These are phyloP conservation scores for Conus canariensis DNA, from an alignment of 2,888 invertebrate species.

Conservation along the genomic window DNA sequence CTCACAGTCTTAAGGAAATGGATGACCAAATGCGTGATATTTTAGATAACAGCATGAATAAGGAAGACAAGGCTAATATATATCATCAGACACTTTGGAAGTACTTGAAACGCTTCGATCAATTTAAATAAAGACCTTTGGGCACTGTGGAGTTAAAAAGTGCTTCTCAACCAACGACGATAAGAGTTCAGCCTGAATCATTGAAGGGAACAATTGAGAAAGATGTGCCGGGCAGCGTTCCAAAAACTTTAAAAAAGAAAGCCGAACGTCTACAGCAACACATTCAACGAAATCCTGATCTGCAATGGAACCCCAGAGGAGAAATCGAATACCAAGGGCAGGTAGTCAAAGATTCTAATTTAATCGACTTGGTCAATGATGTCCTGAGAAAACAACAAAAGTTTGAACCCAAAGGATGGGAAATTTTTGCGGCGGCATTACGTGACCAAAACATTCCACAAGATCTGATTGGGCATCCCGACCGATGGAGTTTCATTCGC, in stretches of 20 bases:
- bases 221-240: not conserved
- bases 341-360: not conserved
- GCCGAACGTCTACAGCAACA: not conserved
- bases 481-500: not conserved
- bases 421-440: not conserved
- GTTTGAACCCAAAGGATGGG: constrained; percentile 1
- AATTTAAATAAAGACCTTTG: not conserved
- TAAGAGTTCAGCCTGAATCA: no score
- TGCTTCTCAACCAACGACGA: not conserved
- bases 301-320: not conserved
- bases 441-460: not conserved
- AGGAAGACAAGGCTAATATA: constrained; percentile 8
- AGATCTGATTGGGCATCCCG: not conserved
- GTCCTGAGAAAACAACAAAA: not conserved
- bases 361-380: not conserved
- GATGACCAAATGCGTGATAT: not conserved
- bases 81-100: constrained; percentile 7
- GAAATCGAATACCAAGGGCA: not conserved
- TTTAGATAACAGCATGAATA: not conserved
- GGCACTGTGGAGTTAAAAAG: not conserved
- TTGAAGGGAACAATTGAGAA: not conserved
- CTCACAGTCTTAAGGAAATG: not conserved
- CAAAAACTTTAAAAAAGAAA: not conserved
- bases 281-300: not conserved
- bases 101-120: not conserved